A percentile compares a stretch with the other conserved stretches of the same genome.
Conservation (phyloP, 2,888 invertebrate genomes). For the Molanna angustata region DNA sequence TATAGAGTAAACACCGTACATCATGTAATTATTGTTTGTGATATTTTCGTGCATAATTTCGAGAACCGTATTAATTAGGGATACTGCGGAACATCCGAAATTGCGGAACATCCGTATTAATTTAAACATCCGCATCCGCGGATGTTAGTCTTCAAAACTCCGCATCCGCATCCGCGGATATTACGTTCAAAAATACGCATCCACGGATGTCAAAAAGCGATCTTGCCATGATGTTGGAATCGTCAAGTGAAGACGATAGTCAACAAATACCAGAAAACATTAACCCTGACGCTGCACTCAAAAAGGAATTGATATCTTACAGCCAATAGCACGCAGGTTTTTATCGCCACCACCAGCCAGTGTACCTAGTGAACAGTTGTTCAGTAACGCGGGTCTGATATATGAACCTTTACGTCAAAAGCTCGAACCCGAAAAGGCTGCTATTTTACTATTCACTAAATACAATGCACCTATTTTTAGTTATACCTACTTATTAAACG, state of each 20-base stretch:
- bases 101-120: too few species aligned
- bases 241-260: slow-evolving; percentile 1
- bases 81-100: too few species aligned
- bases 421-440: background rate
- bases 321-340: background rate
- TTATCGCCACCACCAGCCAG: background rate
- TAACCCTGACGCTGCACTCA: background rate
- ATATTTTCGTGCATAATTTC: too few species aligned
- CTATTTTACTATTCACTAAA: slow-evolving; percentile 1
- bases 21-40: too few species aligned
- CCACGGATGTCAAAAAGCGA: too few species aligned
- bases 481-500: background rate
- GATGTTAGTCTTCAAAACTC: too few species aligned
- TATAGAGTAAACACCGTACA: too few species aligned
- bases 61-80: too few species aligned
- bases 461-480: background rate
- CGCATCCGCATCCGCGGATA: too few species aligned
- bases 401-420: background rate
- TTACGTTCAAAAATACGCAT: too few species aligned
- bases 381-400: slow-evolving; percentile 1
- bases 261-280: slow-evolving; percentile 1
- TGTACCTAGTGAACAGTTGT: slow-evolving; percentile 3
- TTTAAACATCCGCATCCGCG: too few species aligned
- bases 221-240: slow-evolving; percentile 2
- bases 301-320: background rate